Percentiles rank a stretch among this genome's conserved stretches.
phyloP scores from a whole-genome alignment of 2,113 vertebrate genomes.

The Varanus komodoensis region DNA sequence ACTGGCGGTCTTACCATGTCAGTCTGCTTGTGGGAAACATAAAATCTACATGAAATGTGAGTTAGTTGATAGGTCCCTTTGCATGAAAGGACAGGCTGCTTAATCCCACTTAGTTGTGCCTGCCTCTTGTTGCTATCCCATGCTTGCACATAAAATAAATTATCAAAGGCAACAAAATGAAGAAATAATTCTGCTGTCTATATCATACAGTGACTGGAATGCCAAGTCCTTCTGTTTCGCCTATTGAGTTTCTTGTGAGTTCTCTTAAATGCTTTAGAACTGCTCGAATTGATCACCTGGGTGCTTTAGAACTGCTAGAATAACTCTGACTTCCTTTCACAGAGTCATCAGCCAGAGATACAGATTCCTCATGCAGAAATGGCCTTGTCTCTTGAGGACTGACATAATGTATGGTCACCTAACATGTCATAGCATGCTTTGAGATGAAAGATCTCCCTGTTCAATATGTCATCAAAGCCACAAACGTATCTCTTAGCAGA shows the following conservation, averaged over 20 bases:
- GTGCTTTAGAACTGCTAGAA: background rate
- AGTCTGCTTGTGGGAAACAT: background rate
- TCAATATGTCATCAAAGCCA: constrained; percentile 12
- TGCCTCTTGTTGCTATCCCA: background rate
- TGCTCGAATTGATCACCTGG: constrained; percentile 9
- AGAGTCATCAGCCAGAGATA: background rate
- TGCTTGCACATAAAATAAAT: background rate
- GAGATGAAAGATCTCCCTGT: constrained; percentile 24
- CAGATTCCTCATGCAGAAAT: background rate
- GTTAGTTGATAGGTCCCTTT: background rate
- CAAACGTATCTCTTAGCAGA: background rate
- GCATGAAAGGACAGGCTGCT: background rate
- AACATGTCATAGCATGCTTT: background rate
- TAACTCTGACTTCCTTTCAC: constrained; percentile 3
- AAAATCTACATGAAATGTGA: background rate
- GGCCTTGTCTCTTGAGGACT: background rate
- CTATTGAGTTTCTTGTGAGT: background rate
- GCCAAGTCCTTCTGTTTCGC: background rate
- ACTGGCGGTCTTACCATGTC: background rate
- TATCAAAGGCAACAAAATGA: background rate
- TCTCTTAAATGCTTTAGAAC: background rate
- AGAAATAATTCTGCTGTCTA: background rate
- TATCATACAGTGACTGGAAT: background rate
- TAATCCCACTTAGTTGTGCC: background rate
- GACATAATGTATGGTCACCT: background rate